These are phyloP conservation scores for Clavelina lepadiformis DNA, from an alignment of 23 tunicate species.

Conservation along the genomic window DNA sequence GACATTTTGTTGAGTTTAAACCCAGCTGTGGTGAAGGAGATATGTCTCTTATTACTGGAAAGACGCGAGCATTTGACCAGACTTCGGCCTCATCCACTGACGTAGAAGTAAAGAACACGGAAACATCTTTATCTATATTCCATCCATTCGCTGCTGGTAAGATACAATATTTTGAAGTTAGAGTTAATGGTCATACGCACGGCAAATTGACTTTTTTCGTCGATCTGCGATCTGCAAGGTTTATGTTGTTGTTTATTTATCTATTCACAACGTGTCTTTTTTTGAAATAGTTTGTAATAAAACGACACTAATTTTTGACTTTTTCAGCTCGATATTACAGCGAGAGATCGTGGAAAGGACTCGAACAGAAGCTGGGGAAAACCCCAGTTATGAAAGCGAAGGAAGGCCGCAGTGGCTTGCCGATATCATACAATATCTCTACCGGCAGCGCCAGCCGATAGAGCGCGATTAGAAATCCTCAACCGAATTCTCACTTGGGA, in stretches of 20 bases:
- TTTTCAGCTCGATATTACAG: slow-evolving; percentile 53
- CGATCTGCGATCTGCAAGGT: not conserved
- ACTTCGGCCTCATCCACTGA: not conserved
- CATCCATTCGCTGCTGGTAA: slow-evolving; percentile 71
- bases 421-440: slow-evolving; percentile 46
- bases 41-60: slow-evolving; percentile 61
- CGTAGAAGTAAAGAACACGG: slow-evolving; percentile 31
- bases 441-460: no score
- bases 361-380: slow-evolving; percentile 70
- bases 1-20: slow-evolving; percentile 53
- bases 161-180: not conserved
- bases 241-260: not conserved
- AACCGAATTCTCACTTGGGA: no score
- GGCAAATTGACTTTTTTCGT: not conserved
- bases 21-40: slow-evolving; percentile 20
- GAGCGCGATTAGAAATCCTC: no score
- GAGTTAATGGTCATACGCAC: no score
- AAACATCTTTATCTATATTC: slow-evolving; percentile 51
- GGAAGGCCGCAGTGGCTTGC: slow-evolving; percentile 76
- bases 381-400: slow-evolving; percentile 53
- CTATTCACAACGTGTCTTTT: no score
- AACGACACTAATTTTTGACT: no score
- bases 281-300: no score
- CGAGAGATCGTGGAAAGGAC: slow-evolving; percentile 67
- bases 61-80: slow-evolving; percentile 5